Evolutionary conservation across 1,140 invertebrate species (phyloP), one percentile per base, ranked within the genome.

Genomic region (Orius laevigatus): DNA sequence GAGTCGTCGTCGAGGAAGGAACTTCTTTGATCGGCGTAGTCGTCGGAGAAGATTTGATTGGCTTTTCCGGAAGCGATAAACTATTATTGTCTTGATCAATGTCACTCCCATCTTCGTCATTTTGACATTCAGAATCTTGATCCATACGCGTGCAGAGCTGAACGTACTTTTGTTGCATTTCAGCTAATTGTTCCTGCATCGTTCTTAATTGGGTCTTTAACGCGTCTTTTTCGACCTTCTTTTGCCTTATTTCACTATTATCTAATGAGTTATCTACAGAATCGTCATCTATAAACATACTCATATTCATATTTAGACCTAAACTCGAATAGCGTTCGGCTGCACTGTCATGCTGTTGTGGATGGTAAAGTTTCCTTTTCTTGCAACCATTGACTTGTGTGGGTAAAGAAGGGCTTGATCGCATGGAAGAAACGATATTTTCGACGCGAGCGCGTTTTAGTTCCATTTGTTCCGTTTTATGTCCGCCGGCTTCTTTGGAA

Each of bases 321-420:
- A 48, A 49, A 66, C 53, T 61, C 52, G 72, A 71, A 59, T 82
- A 83, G 15, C 80, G 64, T 53, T 81, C 77, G 16, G 74, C 74
- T 50, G 76, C 76, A 57, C 66, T 62, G 59, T 89, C 85, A 61
- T 93, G 88, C 59, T 94, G 90, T 61, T 93, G 88, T 1, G 92
- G 92, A 57, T 94, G 87, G 62, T 94, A 94, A n/a, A 95, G 71
- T 65, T 96, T 97, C 15, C 92, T 74, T 68, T 96, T 96, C 63
- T 93, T 93, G 68, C 84, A 94, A 36, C 84, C 90, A 64, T 87
- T 91, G 48, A 87, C 84, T 63, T 77, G 73, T 4, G 73, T 67
- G 1, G 66, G 70, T 12, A 79, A 71, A 18, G 76, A 78, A 5
- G 85, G 83, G 57, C 84, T 86, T 55, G 82, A 81, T 49, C 85